These are phyloP conservation scores for Synergus itoensis DNA, from an alignment of 2,888 invertebrate genomes.

Conservation along the genomic window DNA sequence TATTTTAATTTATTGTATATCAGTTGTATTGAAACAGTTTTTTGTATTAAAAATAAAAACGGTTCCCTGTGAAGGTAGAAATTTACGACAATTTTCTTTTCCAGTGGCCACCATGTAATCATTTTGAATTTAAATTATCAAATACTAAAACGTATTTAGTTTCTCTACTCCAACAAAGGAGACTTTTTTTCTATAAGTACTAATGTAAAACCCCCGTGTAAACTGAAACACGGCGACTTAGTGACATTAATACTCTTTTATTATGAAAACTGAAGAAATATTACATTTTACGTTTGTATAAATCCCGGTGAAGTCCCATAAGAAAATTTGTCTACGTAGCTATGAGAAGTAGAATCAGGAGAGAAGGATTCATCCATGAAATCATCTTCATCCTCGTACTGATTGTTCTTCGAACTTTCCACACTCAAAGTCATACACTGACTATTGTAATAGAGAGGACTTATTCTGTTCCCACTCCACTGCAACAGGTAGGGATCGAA, in stretches of 20 bases:
- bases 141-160: constrained; percentile 6
- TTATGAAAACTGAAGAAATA: constrained; percentile 18
- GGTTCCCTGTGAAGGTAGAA: too few relatives aligned
- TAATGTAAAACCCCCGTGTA: constrained; percentile 21
- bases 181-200: neutral
- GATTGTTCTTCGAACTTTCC: constrained; percentile 46
- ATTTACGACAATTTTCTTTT: too few relatives aligned
- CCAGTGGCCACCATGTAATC: neutral
- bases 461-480: constrained; percentile 78
- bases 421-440: constrained; percentile 63
- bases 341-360: constrained; percentile 51
- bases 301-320: constrained; percentile 65
- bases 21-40: too few relatives aligned
- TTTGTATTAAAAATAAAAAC: too few relatives aligned
- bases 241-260: constrained; percentile 39
- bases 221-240: constrained; percentile 35
- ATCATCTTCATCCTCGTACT: constrained; percentile 63
- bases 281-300: constrained; percentile 48
- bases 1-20: too few relatives aligned
- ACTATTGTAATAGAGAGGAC: constrained; percentile 79
- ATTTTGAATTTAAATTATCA: neutral
- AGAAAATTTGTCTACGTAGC: constrained; percentile 58
- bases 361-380: constrained; percentile 64
- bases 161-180: neutral
- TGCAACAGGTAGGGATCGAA: constrained; percentile 93